Conservation (phyloP, 2,113 vertebrate genomes). For the Emydocephalus ijimae region DNA sequence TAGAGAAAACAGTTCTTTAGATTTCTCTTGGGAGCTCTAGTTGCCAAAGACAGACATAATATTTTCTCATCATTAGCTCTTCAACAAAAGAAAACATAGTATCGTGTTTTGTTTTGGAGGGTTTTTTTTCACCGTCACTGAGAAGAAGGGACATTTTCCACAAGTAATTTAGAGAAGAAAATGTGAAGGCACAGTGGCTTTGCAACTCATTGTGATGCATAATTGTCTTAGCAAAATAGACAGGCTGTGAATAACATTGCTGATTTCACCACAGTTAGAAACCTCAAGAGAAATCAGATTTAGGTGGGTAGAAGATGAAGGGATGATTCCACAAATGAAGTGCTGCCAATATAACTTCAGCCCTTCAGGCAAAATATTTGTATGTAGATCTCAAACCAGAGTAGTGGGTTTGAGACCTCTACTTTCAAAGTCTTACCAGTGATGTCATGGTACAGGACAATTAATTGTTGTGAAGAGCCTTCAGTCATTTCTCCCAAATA, state of each 20-base stretch:
- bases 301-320: slow-evolving; percentile 20
- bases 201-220: slow-evolving; percentile 33
- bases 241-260: slow-evolving; percentile 41
- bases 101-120: slow-evolving; percentile 26
- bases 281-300: slow-evolving; percentile 50
- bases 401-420: background rate
- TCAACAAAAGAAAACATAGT: slow-evolving; percentile 51
- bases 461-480: background rate
- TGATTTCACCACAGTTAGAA: slow-evolving; percentile 33
- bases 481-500: background rate
- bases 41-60: slow-evolving; percentile 65
- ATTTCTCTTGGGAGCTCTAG: slow-evolving; percentile 64
- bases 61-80: slow-evolving; percentile 73
- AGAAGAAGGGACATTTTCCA: slow-evolving; percentile 55
- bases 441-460: background rate
- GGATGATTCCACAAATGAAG: slow-evolving; percentile 7
- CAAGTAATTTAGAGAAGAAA: slow-evolving; percentile 54
- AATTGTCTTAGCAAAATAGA: slow-evolving; percentile 52
- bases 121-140: slow-evolving; percentile 49
- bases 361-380: background rate
- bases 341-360: slow-evolving; percentile 20
- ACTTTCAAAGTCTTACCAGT: background rate
- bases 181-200: slow-evolving; percentile 46
- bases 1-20: slow-evolving; percentile 59
- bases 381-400: background rate